phyloP scores from a whole-genome alignment of 2,113 vertebrate species.

The Tetraodon nigroviridis region DNA sequence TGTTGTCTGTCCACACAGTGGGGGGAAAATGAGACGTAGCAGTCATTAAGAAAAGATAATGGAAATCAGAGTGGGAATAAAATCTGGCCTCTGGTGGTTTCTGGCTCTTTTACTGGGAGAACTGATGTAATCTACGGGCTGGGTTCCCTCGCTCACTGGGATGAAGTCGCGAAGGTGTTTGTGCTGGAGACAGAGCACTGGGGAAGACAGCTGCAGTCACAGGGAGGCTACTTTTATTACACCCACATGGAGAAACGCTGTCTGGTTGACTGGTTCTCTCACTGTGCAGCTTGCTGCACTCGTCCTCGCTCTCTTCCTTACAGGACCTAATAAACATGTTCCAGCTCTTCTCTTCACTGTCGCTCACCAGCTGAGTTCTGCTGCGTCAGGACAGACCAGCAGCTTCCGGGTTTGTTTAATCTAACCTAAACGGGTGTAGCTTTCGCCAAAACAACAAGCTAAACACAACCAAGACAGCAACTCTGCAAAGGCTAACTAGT shows the following conservation, averaged over 20 bases:
- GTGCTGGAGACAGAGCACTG: neutral
- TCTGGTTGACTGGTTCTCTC: conserved; percentile 50
- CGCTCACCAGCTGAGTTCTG: conserved; percentile 81
- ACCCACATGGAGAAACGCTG: conserved; percentile 30
- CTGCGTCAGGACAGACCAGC: conserved; percentile 60
- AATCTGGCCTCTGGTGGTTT: too few species aligned
- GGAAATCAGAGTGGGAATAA: conserved; percentile 8
- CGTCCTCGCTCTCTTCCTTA: conserved; percentile 40
- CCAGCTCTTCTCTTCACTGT: conserved; percentile 83
- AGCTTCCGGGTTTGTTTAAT: too few species aligned
- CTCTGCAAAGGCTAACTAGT: too few species aligned
- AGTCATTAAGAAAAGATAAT: conserved; percentile 15
- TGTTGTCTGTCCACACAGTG: too few species aligned
- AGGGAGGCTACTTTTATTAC: conserved; percentile 60
- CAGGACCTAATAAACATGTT: conserved; percentile 55
- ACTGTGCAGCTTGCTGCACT: conserved; percentile 40
- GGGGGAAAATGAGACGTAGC: conserved; percentile 8
- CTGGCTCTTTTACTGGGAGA: conserved; percentile 20
- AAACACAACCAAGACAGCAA: too few species aligned
- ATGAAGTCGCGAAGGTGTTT: neutral
- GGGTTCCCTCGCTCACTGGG: conserved; percentile 13
- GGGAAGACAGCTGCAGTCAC: conserved; percentile 24
- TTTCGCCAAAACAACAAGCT: too few species aligned
- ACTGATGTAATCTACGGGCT: conserved; percentile 50
- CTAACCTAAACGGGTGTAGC: too few species aligned